These are phyloP conservation scores for Drosophila buzzatii DNA, from an alignment of 2,888 invertebrate genomes.

Conservation along the genomic window DNA sequence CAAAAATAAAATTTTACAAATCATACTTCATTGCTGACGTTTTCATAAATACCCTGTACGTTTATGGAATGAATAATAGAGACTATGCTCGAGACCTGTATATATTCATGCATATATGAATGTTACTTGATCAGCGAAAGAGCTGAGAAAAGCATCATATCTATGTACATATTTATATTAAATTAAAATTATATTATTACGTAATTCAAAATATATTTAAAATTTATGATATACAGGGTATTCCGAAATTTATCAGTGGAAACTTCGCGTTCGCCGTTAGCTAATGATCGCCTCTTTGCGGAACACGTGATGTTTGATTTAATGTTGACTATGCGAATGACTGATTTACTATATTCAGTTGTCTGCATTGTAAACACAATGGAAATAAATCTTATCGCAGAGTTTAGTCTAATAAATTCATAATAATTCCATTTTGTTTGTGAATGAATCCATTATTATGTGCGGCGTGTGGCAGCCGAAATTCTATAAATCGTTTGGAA, in stretches of 20 bases:
- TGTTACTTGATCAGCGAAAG: neutral
- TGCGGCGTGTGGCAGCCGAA: neutral
- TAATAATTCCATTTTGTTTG: slow-evolving; percentile 8
- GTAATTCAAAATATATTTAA: neutral
- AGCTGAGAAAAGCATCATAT: no score
- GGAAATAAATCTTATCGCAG: slow-evolving; percentile 23
- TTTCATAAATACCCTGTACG: neutral
- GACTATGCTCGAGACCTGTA: neutral
- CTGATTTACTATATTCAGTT: slow-evolving; percentile 2
- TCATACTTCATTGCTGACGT: neutral
- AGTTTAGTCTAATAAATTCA: slow-evolving; percentile 20
- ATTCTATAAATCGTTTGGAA: neutral
- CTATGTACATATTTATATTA: neutral
- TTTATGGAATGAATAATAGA: neutral
- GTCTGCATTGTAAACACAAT: neutral
- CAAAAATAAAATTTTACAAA: neutral
- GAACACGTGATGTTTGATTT: slow-evolving; percentile 1
- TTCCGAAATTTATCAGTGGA: no score
- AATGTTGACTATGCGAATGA: neutral
- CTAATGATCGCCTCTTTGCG: neutral
- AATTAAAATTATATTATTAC: no score
- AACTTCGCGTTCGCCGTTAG: neutral
- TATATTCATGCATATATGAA: no score
- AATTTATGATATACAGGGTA: neutral
- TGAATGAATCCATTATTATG: slow-evolving; percentile 23